phyloP scores from a whole-genome alignment of 2,797 vertebrate genomes.

The Cephalopachus bancanus region DNA sequence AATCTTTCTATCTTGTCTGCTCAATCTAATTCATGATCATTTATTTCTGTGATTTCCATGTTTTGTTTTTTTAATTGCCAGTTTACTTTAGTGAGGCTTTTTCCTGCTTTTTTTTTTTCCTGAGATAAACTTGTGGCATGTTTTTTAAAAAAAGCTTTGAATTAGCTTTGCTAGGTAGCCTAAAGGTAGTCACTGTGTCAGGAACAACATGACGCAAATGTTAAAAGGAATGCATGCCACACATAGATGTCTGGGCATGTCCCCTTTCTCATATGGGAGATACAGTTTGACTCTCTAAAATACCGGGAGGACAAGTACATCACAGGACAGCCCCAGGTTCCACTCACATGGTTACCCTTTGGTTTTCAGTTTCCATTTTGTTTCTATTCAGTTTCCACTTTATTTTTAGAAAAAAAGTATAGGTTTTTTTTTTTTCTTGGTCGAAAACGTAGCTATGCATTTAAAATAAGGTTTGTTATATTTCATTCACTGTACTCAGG shows the following conservation, averaged over 20 bases:
- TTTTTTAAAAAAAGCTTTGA: background rate
- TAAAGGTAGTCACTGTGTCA: background rate
- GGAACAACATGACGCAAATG: background rate
- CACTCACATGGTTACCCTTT: background rate
- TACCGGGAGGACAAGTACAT: background rate
- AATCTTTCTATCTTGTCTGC: background rate
- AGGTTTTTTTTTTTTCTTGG: background rate
- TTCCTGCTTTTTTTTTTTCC: background rate
- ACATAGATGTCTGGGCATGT: background rate
- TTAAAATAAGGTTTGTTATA: conserved; percentile 4
- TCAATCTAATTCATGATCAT: background rate
- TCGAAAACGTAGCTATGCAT: background rate
- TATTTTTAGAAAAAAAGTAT: background rate
- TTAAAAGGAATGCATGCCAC: background rate
- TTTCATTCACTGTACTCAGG: background rate
- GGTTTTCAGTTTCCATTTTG: conserved; percentile 61
- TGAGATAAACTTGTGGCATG: background rate
- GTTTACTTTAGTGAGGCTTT: background rate
- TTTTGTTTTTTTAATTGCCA: background rate
- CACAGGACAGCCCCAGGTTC: background rate
- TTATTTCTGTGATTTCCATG: background rate
- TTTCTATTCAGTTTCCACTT: conserved; percentile 54
- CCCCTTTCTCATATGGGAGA: background rate
- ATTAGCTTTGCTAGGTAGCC: background rate
- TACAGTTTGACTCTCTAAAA: background rate